These are phyloP conservation scores for Trachythela sp. DNA, from an alignment of 64 coral and sea anemone species.

Conservation along the genomic window DNA sequence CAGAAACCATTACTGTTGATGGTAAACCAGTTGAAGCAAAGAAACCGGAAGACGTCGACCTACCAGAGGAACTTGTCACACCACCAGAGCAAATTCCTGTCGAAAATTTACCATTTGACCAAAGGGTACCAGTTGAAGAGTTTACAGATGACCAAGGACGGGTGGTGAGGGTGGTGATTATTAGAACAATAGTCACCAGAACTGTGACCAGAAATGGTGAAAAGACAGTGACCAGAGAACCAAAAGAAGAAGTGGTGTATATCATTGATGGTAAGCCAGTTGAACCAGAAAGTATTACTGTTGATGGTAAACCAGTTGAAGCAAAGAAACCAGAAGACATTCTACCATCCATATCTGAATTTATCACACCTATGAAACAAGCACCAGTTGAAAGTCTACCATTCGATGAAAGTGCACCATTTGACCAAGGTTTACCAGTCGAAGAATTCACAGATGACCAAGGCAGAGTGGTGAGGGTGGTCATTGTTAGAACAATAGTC, in stretches of 20 bases:
- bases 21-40: slow-evolving; percentile 1
- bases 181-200: not conserved
- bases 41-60: not conserved
- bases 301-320: slow-evolving; percentile 8
- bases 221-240: not conserved
- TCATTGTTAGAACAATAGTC: not conserved
- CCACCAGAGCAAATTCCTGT: not conserved
- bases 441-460: slow-evolving; percentile 4
- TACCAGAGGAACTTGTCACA: not conserved
- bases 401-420: not conserved
- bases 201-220: not conserved
- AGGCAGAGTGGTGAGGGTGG: not conserved
- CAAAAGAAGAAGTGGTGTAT: not conserved
- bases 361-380: not conserved
- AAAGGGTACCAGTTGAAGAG: not conserved
- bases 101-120: not conserved
- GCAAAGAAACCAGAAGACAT: slow-evolving; percentile 4
- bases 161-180: not conserved
- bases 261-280: not conserved
- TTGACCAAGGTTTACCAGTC: not conserved
- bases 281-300: not conserved
- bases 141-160: not conserved
- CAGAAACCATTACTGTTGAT: not conserved
- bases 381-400: not conserved
- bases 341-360: not conserved